Percentiles rank a stretch among this genome's conserved stretches.
phyloP scores from a whole-genome alignment of 2,888 invertebrate genomes.

The Neocrepidodera transversa region DNA sequence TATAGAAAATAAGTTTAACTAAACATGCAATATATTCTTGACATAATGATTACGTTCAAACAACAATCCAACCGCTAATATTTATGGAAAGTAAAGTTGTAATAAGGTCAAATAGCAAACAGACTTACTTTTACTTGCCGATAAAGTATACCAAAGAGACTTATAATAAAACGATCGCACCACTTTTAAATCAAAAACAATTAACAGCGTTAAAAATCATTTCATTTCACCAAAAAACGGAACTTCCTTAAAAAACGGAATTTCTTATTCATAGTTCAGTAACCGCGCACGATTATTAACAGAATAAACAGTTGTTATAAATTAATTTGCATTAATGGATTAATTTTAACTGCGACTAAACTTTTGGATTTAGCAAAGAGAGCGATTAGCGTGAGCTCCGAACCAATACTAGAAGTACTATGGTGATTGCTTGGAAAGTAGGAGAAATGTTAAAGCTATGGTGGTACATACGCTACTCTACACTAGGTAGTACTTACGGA shows the following conservation, averaged over 20 bases:
- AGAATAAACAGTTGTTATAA: not conserved
- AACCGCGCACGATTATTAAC: not conserved
- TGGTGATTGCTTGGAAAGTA: conserved; percentile 47
- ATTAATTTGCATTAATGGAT: not conserved
- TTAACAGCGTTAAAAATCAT: conserved; percentile 2
- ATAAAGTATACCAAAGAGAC: conserved; percentile 18
- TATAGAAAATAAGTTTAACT: too few species aligned
- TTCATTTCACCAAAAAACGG: conserved; percentile 8
- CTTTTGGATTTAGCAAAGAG: not conserved
- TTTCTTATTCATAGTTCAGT: conserved; percentile 5
- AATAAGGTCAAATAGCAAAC: conserved; percentile 36
- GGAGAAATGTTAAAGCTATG: conserved; percentile 50
- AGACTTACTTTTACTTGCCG: conserved; percentile 40
- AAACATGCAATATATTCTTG: not conserved
- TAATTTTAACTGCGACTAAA: not conserved
- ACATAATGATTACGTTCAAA: not conserved
- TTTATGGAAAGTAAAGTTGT: conserved; percentile 35
- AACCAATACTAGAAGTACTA: conserved; percentile 38
- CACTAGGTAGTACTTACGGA: conserved; percentile 2
- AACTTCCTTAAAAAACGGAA: not conserved
- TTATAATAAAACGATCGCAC: conserved; percentile 25
- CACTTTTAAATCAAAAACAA: conserved; percentile 17
- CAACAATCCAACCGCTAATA: conserved; percentile 13
- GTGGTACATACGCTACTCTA: too few species aligned
- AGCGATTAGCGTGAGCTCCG: conserved; percentile 32